Evolutionary conservation across 2,797 vertebrate genomes (phyloP).

Genomic region (Onychomys leucogaster): DNA sequence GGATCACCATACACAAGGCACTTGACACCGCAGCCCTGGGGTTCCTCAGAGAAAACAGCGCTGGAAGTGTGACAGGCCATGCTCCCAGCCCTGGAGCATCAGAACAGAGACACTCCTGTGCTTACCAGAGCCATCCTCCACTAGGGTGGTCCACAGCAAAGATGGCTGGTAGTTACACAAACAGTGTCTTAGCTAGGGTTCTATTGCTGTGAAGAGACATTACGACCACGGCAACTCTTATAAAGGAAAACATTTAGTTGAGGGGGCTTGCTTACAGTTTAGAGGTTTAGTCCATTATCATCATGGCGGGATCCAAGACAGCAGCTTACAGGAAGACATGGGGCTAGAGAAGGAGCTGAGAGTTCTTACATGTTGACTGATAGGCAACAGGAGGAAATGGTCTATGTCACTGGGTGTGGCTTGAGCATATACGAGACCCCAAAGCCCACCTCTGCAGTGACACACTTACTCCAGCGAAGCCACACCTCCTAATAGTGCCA

Average conservation of each 20-base stretch:
- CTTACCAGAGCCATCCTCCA: neutral
- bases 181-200: neutral
- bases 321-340: neutral
- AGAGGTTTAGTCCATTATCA: neutral
- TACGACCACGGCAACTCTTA: neutral
- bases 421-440: neutral
- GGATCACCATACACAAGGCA: neutral
- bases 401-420: neutral
- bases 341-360: neutral
- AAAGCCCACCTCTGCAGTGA: neutral
- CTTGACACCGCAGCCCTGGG: neutral
- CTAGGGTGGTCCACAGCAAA: neutral
- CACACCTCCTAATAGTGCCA: neutral
- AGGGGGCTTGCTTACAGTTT: neutral
- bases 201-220: neutral
- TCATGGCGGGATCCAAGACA: neutral
- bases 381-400: neutral
- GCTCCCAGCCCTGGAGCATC: rapidly evolving
- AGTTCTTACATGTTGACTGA: neutral
- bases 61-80: neutral
- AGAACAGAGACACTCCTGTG: neutral
- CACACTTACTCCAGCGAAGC: neutral
- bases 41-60: neutral
- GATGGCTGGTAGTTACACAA: neutral
- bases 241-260: neutral